These are phyloP conservation scores for Stenurella melanura DNA, from an alignment of 2,888 invertebrate genomes.

Conservation along the genomic window DNA sequence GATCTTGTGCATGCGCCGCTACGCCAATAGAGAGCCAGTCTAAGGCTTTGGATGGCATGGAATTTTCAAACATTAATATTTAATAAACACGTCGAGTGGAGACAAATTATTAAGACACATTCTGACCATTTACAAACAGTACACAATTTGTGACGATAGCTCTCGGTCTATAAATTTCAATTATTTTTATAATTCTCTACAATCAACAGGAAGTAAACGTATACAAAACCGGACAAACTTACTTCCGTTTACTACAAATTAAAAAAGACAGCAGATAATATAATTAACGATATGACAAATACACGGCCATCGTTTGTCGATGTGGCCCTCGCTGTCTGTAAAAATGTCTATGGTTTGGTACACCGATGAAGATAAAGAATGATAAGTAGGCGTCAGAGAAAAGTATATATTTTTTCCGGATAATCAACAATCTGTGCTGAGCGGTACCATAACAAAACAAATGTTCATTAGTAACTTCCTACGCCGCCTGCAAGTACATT, in stretches of 20 bases:
- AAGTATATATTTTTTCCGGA: conserved; percentile 33
- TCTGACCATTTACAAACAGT: too few species aligned
- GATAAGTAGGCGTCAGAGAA: conserved; percentile 22
- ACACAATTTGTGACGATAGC: too few species aligned
- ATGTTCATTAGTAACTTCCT: conserved; percentile 46
- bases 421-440: conserved; percentile 41
- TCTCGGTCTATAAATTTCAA: background rate
- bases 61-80: too few species aligned
- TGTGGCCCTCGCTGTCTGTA: conserved; percentile 27
- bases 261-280: conserved; percentile 18
- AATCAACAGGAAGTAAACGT: background rate
- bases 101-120: too few species aligned
- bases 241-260: conserved; percentile 22
- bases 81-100: too few species aligned
- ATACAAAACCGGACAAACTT: conserved; percentile 10
- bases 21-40: too few species aligned
- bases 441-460: conserved; percentile 39
- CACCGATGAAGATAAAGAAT: conserved; percentile 26
- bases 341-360: conserved; percentile 14
- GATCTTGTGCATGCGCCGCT: too few species aligned
- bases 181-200: background rate
- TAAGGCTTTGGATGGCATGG: too few species aligned
- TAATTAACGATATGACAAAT: conserved; percentile 4
- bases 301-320: conserved; percentile 25
- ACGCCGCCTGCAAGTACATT: conserved; percentile 52